phyloP scores from a whole-genome alignment of 2,113 vertebrate genomes.

The Psittacula cyanocephala region DNA sequence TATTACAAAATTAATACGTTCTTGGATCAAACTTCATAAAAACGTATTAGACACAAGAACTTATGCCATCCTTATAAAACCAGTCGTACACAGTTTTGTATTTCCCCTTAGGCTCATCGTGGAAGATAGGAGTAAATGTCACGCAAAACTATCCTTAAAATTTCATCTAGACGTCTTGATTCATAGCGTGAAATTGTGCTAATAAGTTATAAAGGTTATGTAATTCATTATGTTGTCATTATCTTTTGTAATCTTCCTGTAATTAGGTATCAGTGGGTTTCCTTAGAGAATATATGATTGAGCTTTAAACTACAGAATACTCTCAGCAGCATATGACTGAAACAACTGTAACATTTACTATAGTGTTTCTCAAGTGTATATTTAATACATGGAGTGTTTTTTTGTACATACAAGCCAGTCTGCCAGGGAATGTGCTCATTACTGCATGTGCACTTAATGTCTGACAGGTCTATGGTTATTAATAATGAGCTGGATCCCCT shows the following conservation, averaged over 20 bases:
- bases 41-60: neutral
- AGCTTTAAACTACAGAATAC: neutral
- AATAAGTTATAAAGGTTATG: constrained; percentile 40
- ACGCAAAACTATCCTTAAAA: neutral
- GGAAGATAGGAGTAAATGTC: neutral
- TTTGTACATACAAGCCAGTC: neutral
- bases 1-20: neutral
- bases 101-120: neutral
- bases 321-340: constrained; percentile 31
- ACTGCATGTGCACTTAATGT: neutral
- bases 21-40: neutral
- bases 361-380: neutral
- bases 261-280: constrained; percentile 63
- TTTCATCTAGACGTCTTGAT: neutral
- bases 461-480: neutral
- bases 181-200: constrained; percentile 24
- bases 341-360: neutral
- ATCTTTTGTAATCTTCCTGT: constrained; percentile 20
- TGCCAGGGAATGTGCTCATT: neutral
- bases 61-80: neutral
- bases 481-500: neutral
- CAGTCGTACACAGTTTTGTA: neutral
- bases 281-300: constrained; percentile 34
- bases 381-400: neutral
- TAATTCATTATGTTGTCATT: constrained; percentile 59